Percentiles rank a stretch among this genome's conserved stretches.
These are phyloP conservation scores for Sebastes itinus DNA, from an alignment of 2,797 vertebrate genomes.

Conservation along the genomic window DNA sequence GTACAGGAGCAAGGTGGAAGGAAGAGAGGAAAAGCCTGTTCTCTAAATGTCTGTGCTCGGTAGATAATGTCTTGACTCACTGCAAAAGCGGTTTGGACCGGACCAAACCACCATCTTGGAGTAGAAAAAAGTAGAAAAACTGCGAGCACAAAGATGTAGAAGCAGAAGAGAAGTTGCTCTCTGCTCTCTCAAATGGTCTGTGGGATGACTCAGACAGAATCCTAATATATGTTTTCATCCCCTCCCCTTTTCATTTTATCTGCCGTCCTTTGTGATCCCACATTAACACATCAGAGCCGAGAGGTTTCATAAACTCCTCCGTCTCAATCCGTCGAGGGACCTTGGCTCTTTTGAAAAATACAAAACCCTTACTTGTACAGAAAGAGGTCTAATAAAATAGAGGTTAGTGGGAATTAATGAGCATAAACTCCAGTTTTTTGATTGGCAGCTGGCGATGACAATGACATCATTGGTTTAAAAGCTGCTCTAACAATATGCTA, in stretches of 20 bases:
- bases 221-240: slow-evolving; percentile 4
- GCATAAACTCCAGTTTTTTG: background rate
- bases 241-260: background rate
- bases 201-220: slow-evolving; percentile 23
- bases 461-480: background rate
- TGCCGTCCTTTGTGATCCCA: slow-evolving; percentile 33
- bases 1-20: background rate
- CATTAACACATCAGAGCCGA: slow-evolving; percentile 42
- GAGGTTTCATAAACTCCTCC: slow-evolving; percentile 21
- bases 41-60: background rate
- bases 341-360: background rate
- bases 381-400: background rate
- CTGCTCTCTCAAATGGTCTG: background rate
- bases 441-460: background rate
- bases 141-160: background rate
- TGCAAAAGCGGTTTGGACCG: background rate
- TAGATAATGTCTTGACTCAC: slow-evolving; percentile 1
- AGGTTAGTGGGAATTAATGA: background rate
- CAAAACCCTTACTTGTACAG: background rate
- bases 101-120: background rate
- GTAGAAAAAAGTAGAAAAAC: background rate
- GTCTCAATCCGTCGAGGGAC: slow-evolving; percentile 4
- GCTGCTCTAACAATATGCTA: background rate
- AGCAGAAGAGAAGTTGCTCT: background rate
- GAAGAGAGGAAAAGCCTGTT: background rate